phyloP scores from a whole-genome alignment of 2,888 invertebrate genomes.

The Catocala nupta region DNA sequence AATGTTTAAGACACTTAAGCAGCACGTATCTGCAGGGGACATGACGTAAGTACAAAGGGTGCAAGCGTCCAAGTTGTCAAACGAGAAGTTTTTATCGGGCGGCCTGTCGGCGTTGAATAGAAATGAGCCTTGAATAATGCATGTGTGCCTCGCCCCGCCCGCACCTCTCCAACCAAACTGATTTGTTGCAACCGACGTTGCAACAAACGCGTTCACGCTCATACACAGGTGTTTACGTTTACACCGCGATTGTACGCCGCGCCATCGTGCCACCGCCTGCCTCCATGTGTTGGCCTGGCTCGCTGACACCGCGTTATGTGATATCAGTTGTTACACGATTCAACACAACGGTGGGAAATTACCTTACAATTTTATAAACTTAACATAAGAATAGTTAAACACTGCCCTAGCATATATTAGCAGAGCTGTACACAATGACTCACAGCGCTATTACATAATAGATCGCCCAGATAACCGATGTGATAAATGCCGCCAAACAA shows the following conservation, averaged over 20 bases:
- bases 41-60: slow-evolving; percentile 85
- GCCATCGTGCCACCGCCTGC: no score
- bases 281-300: slow-evolving; percentile 32
- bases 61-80: slow-evolving; percentile 85
- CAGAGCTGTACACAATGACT: slow-evolving; percentile 47
- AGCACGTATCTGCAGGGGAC: slow-evolving; percentile 59
- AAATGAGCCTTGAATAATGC: slow-evolving; percentile 86
- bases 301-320: slow-evolving; percentile 38
- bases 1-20: slow-evolving; percentile 59
- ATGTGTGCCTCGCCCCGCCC: slow-evolving; percentile 68
- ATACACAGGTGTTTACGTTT: slow-evolving; percentile 56
- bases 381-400: slow-evolving; percentile 47
- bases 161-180: slow-evolving; percentile 66
- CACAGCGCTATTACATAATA: slow-evolving; percentile 50
- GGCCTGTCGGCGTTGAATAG: slow-evolving; percentile 85
- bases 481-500: slow-evolving; percentile 45
- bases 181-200: slow-evolving; percentile 70
- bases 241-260: no score
- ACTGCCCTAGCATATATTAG: slow-evolving; percentile 31
- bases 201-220: slow-evolving; percentile 53
- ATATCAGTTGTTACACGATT: slow-evolving; percentile 30
- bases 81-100: slow-evolving; percentile 86
- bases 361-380: slow-evolving; percentile 29
- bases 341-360: slow-evolving; percentile 40
- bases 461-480: slow-evolving; percentile 44